Evolutionary conservation across 2,888 invertebrate species (phyloP), one percentile per base, ranked within the genome.

Genomic region (Acanthosepion esculentum): DNA sequence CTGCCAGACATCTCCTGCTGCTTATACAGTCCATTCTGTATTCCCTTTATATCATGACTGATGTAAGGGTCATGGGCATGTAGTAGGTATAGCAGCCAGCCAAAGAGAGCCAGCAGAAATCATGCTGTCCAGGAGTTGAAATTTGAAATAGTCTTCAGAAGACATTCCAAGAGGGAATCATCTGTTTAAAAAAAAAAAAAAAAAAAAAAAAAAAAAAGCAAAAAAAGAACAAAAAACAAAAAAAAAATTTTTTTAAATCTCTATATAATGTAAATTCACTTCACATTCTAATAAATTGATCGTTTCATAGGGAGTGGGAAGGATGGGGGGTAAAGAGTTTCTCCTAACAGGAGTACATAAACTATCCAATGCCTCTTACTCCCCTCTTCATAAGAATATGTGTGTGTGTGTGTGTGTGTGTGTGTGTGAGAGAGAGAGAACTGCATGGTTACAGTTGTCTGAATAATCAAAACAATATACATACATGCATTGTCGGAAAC

Each of bases 101-200:
- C n/a, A 78, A 26, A 78, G 78, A n/a, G 78, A 33, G 78, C 50
- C 93, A 53, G 93, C 93, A 48, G 48, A 50, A n/a, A 48, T 20
- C 29, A 50, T 50, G 93, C 93, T 93, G 93, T 93, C 53, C 50
- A 93, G 93, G 93, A 93, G 93, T 93, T 93, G 93, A 93, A 50
- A 50, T 50, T 50, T 50, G 50, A 93, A 93, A 50, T 53, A 53
- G 93, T 93, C 48, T 93, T 78, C 78, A 33, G 78, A 78, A 50
- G 93, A 93, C 93, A 93, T 93, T 93, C 93, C 93, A 93, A 53
- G 50, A 23, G 78, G 78, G 78, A 78, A 33, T 8, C 23, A 64
- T 78, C 78, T 78, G 78, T n/a, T 78, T 29, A 78, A 7, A 78
- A 10, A 78, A 78, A 29, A 78, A 29, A 78, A 8, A 78, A 78